Evolutionary conservation across 2,888 invertebrate genomes (phyloP), one percentile per base, ranked within the genome.

Genomic region (Andrena praecox): DNA sequence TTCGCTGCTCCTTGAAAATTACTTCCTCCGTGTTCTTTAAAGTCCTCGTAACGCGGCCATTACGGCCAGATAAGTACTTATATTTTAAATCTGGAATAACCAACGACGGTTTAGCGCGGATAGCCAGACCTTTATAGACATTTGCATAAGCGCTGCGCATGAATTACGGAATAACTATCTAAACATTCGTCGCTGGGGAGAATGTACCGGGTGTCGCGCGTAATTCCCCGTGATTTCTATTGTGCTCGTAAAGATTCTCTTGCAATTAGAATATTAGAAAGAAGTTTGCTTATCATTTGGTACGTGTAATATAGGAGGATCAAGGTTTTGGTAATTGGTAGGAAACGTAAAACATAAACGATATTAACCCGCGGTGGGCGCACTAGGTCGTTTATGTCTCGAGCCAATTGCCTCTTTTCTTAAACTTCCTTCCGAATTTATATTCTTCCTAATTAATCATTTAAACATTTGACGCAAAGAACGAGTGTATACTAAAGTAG

Each of bases 21-120:
- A 59, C 35, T 29, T 48, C 27, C 7, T 59, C 6, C 31, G 24
- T 16, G 35, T 20, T 67, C 56, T 31, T 56, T 33, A 33, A 42
- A 71, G 2, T 29, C 24, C 20, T 27, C 35, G 3, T 35, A 71
- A 70, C 66, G 35, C 71, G 33, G 12, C 29, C 29, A 75, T 71
- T 54, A 63, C 27, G 31, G 27, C 20, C 10, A n/a, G 35, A 16
- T 56, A 60, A 59, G 73, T 29, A n/a, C 35, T 24, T 66, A 64
- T 73, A 77, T 59, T 73, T 77, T 10, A 50, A 73, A 63, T 59
- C 29, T 29, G 29, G 24, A 24, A 60, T 31, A 42, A 77, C 16
- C 31, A 29, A 2, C 59, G 35, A 42, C 62, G 54, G 29, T 52
- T 20, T 24, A n/a, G 35, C 35, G 48, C n/a, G 1, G 16, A 27